Evolutionary conservation across 2,888 invertebrate species (phyloP).

Genomic region (Acanthosepion lycidas): DNA sequence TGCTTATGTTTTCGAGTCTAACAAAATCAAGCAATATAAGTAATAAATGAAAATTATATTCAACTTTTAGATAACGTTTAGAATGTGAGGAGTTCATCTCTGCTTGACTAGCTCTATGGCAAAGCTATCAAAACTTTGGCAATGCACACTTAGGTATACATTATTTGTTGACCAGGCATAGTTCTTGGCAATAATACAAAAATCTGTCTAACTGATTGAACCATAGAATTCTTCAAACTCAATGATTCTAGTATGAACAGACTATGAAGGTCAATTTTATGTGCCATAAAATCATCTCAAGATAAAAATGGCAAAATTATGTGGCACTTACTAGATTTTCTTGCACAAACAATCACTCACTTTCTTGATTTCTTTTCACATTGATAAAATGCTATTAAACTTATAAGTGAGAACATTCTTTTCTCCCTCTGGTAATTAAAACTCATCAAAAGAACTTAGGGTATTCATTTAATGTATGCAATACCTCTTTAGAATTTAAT

Average conservation of each 20-base stretch:
- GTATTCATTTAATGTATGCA: no score
- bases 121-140: slow-evolving; percentile 4
- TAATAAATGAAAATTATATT: neutral
- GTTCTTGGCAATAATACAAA: neutral
- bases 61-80: neutral
- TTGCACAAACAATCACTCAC: neutral
- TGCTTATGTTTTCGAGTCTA: neutral
- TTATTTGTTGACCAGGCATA: neutral
- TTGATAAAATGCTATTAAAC: neutral
- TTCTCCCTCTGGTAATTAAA: no score
- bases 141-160: neutral
- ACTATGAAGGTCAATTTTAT: neutral
- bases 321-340: neutral
- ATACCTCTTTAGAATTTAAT: no score
- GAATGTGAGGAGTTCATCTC: neutral
- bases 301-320: neutral
- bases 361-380: neutral
- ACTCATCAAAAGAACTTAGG: no score
- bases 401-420: no score
- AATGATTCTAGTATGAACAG: neutral
- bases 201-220: neutral
- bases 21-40: neutral
- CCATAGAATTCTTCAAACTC: neutral
- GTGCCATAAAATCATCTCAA: neutral
- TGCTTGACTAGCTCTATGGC: neutral